Evolutionary conservation across 1,140 invertebrate species (phyloP), one percentile per base, ranked within the genome.

Genomic region (Samia ricini): DNA sequence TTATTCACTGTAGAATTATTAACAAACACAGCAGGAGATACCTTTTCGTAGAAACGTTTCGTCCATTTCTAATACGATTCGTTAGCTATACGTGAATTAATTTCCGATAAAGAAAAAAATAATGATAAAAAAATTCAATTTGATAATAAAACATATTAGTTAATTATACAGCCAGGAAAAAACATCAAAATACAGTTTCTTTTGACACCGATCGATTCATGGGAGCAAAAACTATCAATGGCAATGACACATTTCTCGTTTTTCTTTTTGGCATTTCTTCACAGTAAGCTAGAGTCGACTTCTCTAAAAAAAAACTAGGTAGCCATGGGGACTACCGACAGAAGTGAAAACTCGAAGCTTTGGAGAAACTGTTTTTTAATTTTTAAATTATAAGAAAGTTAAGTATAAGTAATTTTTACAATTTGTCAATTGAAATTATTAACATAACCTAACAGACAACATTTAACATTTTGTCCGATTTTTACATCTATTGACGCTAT

Each of bases 171-270:
- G 12, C 33, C 33, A 15, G 33, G n/a, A 42, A 42, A 42, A 42
- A 42, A 42, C 33, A 42, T 42, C n/a, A 42, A 42, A 42, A 42
- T 12, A 42, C 33, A 42, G 12, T 42, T 42, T 42, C 33, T 42
- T 42, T 8, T 42, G 33, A 42, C 33, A 42, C 33, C 12, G 33
- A 42, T 42, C 33, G 33, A 42, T 42, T 15, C 2, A 15, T 42
- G 33, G 33, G 33, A 42, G 33, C 33, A 42, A 42, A 42, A 42
- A 42, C 33, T 42, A 42, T 42, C 33, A 42, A 42, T 42, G 33
- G 4, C 33, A 42, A 42, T 42, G 33, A 12, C 12, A 42, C 33
- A 12, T 42, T 12, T 42, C 12, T 42, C 3, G 33, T 42, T 42
- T 42, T 42, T 42, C 33, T 42, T 42, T 42, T n/a, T 42, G 7